These are phyloP conservation scores for Mus caroli DNA, from an alignment of 2,797 vertebrate species.

Conservation along the genomic window DNA sequence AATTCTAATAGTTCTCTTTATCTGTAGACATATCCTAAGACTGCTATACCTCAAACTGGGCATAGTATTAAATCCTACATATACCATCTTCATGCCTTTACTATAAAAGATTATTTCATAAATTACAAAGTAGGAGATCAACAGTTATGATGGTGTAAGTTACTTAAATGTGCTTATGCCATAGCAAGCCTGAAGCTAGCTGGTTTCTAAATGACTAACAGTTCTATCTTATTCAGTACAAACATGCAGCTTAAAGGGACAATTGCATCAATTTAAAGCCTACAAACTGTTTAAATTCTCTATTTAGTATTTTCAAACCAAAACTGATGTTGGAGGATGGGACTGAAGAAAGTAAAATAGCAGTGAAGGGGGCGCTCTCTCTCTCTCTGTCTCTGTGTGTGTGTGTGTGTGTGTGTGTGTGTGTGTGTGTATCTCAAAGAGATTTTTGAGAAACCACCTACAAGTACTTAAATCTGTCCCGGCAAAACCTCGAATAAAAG, in stretches of 20 bases:
- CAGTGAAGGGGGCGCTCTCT: background rate
- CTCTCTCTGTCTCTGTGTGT: too few species aligned
- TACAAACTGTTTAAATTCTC: background rate
- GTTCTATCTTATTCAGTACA: background rate
- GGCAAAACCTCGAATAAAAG: slow-evolving; percentile 17
- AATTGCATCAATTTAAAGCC: background rate
- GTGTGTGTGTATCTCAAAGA: background rate
- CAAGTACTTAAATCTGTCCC: background rate
- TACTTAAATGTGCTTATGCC: background rate
- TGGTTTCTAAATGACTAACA: background rate
- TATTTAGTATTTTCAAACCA: background rate
- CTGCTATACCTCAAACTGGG: background rate
- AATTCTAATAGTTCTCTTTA: background rate
- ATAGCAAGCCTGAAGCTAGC: background rate
- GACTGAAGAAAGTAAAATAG: background rate
- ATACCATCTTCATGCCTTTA: background rate
- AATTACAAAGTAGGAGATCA: background rate
- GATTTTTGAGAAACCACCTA: background rate
- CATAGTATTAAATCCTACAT: background rate
- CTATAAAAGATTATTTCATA: background rate
- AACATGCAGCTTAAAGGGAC: background rate
- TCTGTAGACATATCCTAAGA: background rate
- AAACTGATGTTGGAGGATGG: background rate
- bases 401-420: background rate
- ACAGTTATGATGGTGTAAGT: background rate